These are phyloP conservation scores for Datnioides undecimradiatus DNA, from an alignment of 2,113 vertebrate genomes.

Conservation along the genomic window DNA sequence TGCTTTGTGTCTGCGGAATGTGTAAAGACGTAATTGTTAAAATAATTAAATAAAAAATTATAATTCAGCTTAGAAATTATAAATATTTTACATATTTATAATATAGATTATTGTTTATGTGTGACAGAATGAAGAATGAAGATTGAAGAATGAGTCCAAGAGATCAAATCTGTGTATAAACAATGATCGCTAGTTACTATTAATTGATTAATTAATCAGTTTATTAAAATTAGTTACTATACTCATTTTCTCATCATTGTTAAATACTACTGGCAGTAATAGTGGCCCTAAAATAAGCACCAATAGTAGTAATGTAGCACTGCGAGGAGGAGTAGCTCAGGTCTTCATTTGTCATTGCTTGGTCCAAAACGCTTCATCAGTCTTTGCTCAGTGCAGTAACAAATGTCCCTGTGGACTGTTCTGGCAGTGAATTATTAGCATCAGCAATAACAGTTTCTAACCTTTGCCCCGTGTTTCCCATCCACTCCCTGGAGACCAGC, in stretches of 20 bases:
- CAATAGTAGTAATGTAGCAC: no score
- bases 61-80: background rate
- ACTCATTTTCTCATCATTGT: background rate
- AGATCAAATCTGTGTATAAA: no score
- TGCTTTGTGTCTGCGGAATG: background rate
- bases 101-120: no score
- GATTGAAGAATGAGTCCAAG: no score
- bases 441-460: slow-evolving; percentile 65
- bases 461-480: slow-evolving; percentile 86
- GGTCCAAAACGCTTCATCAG: background rate
- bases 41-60: no score
- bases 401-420: background rate
- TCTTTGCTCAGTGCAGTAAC: background rate
- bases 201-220: no score
- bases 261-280: background rate
- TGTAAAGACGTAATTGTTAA: background rate
- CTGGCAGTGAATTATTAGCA: slow-evolving; percentile 2
- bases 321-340: background rate
- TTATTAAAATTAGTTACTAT: background rate
- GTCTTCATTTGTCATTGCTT: background rate
- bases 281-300: background rate
- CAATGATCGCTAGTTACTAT: no score
- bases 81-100: background rate
- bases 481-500: slow-evolving; percentile 79
- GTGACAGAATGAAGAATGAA: no score